phyloP scores from a whole-genome alignment of 2,888 invertebrate species.

The Leptopilina syphax region DNA sequence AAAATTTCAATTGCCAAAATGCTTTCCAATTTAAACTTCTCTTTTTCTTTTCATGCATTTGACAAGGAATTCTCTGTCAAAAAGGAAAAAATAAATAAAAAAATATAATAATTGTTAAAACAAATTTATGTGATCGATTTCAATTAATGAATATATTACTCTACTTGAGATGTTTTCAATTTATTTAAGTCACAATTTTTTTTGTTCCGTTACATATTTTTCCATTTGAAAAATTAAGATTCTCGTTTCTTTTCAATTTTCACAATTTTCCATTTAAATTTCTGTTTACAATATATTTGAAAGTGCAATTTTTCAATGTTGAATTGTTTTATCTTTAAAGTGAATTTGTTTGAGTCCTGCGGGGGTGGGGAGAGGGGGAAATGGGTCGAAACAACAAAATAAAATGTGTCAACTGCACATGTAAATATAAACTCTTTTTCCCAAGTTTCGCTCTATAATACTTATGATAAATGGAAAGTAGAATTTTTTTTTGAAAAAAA shows the following conservation, averaged over 20 bases:
- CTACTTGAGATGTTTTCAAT: conserved; percentile 2
- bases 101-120: background rate
- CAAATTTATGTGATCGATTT: background rate
- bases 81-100: background rate
- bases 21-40: conserved; percentile 1
- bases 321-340: background rate
- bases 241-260: background rate
- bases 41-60: background rate
- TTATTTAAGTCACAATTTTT: background rate
- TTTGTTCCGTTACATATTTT: background rate
- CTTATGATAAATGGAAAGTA: too few species aligned
- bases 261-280: background rate
- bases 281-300: background rate
- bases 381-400: too few species aligned
- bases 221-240: background rate
- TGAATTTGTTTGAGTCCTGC: too few species aligned
- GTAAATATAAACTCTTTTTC: too few species aligned
- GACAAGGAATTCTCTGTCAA: background rate
- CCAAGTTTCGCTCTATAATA: too few species aligned
- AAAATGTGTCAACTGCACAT: too few species aligned
- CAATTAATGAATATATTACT: background rate
- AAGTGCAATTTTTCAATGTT: background rate
- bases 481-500: too few species aligned
- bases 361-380: too few species aligned
- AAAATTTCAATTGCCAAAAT: background rate